Base-by-base conservation (phyloP, 2,888 invertebrate species). In the Heliconius aoede region DNA sequence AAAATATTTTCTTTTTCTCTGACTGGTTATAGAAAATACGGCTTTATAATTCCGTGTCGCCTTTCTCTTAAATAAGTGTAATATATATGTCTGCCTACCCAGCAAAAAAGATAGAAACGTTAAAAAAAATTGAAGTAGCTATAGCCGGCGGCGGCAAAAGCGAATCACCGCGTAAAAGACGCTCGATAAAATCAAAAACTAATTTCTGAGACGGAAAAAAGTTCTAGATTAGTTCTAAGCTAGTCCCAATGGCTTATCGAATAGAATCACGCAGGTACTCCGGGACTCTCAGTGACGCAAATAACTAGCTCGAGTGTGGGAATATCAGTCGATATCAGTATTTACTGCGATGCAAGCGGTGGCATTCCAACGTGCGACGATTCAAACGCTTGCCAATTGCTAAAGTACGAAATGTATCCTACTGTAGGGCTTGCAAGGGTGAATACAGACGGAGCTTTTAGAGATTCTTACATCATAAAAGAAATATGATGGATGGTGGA, bases 311-410 rank as follows among this genome's bases (percentile, higher is more conserved):
- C 79, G 68, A 73, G 67, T 81, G 83, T 84, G 83, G 81, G 81
- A 81, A 82, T 73, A 78, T 72, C 72, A 77, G 79, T 76, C 78
- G 78, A 76, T 80, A 80, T 80, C 78, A 73, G 71, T 55, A 55
- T 55, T 55, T 11, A 9, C 69, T 67, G 62, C 68, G 55, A 73
- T 40, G 81, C 80, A 80, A 80, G 62, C 68, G 55, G 76, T 40
- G 81, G 81, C 80, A 80, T 80, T 80, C 77, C 81, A 81, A 84
- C 85, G 85, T 84, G 85, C 76, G 76, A 81, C 81, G 80, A 83
- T 85, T 82, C 81, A 75, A 77, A 69, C 72, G 68, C n/a, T 40
- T 65, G 73, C 77, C 77, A 76, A 78, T 75, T 75, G 73, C 78
- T 72, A 18, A 65, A 36, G 65, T 36, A 36, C 65, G 65, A 65